These are phyloP conservation scores for Nipponacmea schrenckii DNA, from an alignment of 2,888 invertebrate genomes.

Conservation along the genomic window DNA sequence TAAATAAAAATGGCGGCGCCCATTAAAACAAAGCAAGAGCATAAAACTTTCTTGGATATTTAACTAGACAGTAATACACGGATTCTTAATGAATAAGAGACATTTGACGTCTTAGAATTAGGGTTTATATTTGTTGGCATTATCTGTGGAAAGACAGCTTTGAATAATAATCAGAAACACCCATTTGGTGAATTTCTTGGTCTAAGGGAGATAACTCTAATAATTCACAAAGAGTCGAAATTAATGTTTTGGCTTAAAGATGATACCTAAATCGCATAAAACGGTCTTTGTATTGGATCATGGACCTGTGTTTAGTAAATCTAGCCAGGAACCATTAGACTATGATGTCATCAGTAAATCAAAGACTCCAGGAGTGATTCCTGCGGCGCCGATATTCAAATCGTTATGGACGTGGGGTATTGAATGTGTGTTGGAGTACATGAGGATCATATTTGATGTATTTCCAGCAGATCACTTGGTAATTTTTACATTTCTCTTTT, in stretches of 20 bases:
- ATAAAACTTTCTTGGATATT: no score
- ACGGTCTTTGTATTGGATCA: conserved; percentile 96
- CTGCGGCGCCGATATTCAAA: conserved; percentile 85
- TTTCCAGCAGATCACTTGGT: conserved; percentile 77
- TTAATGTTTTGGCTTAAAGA: neutral
- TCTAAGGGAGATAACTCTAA: neutral
- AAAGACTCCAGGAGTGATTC: conserved; percentile 72
- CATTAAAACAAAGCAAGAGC: no score
- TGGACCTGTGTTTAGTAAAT: conserved; percentile 88
- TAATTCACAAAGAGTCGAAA: neutral
- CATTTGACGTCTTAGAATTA: no score
- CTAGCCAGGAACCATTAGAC: conserved; percentile 83
- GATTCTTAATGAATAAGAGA: no score
- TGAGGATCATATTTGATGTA: conserved; percentile 96
- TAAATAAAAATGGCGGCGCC: no score
- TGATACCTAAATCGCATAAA: conserved; percentile 75
- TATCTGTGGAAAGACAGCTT: no score
- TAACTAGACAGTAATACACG: no score
- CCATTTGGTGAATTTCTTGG: neutral
- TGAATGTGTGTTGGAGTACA: conserved; percentile 94
- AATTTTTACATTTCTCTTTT: conserved; percentile 17
- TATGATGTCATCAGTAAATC: conserved; percentile 80
- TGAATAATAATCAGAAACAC: no score
- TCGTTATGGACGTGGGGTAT: conserved; percentile 96
- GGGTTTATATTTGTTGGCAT: no score